Base-by-base conservation (phyloP, 2,888 invertebrate genomes). In the Scrobipalpa atriplicella region DNA sequence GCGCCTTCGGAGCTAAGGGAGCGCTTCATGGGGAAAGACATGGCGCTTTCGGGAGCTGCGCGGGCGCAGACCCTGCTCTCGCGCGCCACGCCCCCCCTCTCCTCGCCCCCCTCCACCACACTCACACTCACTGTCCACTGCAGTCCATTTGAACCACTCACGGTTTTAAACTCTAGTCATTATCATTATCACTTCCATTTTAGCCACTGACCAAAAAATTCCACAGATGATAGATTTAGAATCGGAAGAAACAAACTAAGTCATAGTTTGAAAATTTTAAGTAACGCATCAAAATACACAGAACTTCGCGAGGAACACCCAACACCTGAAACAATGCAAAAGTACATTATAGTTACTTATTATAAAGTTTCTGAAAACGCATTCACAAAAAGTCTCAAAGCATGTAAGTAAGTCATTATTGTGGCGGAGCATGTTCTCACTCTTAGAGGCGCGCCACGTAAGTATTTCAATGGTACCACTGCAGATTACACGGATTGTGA, bases 1-100 rank as follows among this genome's bases (percentile, higher is more conserved):
- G 87, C 80, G 16, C 86, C 89, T 77, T 96, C 96, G 68, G 94
- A 94, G 74, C 95, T 95, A 77, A 94, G 93, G 51, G 95, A 95
- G 61, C 95, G 92, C 80, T 95, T 94, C 88, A 95, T 95, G 2
- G 93, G 93, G 72, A 82, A 77, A 72, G 92, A 87, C 90, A 90
- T 91, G 10, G 47, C n/a, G n/a, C n/a, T n/a, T n/a, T n/a, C n/a
- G 47, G 19, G 77, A 68, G 65, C 66, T 29, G 62, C 54, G 41
- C 41, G 21, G 62, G 66, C 66, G 58, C 68, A 66, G 11, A 47
- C 65, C 66, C 54, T 66, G 51, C 41, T 41, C 39, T 38, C 16
- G 19, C 62, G 43, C 39, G 13, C 18, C 13, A 41, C 41, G 16
- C 38, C 36, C 38, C 16, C 36, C 58, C 36, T n/a, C 58, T 6